Base-by-base conservation (phyloP, 2,888 invertebrate species). In the Antheraea assamensis region DNA sequence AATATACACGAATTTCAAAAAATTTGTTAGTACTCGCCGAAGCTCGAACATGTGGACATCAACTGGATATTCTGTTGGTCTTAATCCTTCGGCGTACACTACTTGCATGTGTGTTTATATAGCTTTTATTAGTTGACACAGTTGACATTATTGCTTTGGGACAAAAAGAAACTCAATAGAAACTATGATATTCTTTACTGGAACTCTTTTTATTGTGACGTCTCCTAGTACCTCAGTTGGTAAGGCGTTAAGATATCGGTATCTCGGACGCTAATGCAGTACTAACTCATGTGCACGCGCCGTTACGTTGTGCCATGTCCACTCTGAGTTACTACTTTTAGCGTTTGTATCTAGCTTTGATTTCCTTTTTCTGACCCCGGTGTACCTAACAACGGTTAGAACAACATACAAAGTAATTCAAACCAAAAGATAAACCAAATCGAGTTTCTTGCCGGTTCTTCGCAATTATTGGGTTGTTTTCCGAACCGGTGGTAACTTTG, bases 221-320 rank as follows among this genome's bases (percentile, higher is more conserved):
- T 55, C 24, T 30, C 52, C 72, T 64, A 72, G 72, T 30, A 72
- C 75, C 73, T 68, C 30, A 71, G 71, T 72, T 8, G 73, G 31
- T 31, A 8, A 52, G 75, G 55, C 90, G 90, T 91, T 92, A 88
- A 92, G 93, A 94, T 94, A 92, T 85, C 85, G 76, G 85, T 94
- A 94, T 93, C 93, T 83, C 73, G 75, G 85, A 82, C 86, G 87
- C 93, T 94, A 93, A 93, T 93, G 93, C 90, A 93, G 85, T 82
- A 83, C 87, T 93, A 93, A 92, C 82, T 94, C 93, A 93, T 92
- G 92, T 85, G 90, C 88, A 89, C 88, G 87, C 87, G 90, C 88
- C 88, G 85, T 88, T 86, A 89, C 77, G 80, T 85, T 85, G 83
- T 79, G 88, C 86, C 89, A 89, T 85, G 84, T 85, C 82, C 81